A percentile compares a stretch with the other conserved stretches of the same genome.
Evolutionary conservation across 1,140 invertebrate species (phyloP).

Genomic region (Drosophila baimaii): DNA sequence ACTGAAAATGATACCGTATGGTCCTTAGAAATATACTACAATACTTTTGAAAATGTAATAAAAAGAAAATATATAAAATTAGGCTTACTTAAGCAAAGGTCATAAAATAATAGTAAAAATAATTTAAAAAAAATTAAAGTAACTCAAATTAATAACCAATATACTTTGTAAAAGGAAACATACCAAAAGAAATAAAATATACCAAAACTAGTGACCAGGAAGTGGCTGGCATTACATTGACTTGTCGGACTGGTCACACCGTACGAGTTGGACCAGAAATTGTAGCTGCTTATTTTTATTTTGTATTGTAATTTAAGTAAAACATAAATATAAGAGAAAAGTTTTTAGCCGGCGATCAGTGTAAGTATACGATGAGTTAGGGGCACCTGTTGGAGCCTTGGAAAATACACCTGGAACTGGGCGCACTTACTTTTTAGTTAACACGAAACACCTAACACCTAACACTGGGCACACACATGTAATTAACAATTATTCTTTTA

Average conservation of each 20-base stretch:
- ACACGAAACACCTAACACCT: neutral
- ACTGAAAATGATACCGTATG: neutral
- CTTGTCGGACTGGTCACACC: neutral
- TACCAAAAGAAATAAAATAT: neutral
- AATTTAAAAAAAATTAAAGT: no score
- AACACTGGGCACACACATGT: constrained; percentile 3
- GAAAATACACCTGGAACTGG: constrained; percentile 1
- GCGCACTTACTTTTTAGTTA: neutral
- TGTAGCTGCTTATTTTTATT: constrained; percentile 31
- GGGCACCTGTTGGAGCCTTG: neutral
- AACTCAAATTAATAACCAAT: no score
- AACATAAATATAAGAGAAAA: constrained; percentile 9
- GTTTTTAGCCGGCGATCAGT: constrained; percentile 1
- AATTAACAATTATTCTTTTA: constrained; percentile 43
- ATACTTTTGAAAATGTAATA: no score
- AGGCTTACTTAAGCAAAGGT: no score
- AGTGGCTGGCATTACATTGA: neutral
- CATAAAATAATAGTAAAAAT: no score
- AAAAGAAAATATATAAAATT: no score
- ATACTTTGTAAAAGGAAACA: no score
- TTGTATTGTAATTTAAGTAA: constrained; percentile 21
- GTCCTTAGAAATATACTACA: neutral
- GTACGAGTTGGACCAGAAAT: constrained; percentile 2
- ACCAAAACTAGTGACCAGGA: neutral
- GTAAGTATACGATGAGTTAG: constrained; percentile 16